A percentile compares a stretch with the other conserved stretches of the same genome.
These are phyloP conservation scores for Tokudaia tokunoshimensis DNA, from an alignment of 2,797 vertebrate genomes.

Conservation along the genomic window DNA sequence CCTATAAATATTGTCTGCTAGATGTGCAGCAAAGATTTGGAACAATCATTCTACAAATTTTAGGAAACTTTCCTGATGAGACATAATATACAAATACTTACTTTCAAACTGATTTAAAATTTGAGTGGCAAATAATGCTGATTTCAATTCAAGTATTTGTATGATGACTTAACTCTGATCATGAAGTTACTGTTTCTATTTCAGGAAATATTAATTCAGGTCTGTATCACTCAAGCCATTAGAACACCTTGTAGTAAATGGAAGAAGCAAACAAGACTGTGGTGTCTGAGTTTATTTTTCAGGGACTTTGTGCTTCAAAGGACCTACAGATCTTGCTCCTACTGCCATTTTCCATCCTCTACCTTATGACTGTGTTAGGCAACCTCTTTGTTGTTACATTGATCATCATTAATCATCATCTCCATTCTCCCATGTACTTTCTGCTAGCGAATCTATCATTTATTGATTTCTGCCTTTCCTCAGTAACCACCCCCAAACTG, in stretches of 20 bases:
- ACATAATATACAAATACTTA: background rate
- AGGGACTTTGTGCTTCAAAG: conserved; percentile 55
- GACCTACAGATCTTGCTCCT: conserved; percentile 43
- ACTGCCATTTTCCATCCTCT: conserved; percentile 65
- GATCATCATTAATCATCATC: conserved; percentile 55
- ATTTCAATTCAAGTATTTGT: background rate
- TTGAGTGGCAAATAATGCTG: background rate
- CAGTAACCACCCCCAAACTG: conserved; percentile 72
- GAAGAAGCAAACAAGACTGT: conserved; percentile 49
- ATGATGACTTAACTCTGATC: background rate
- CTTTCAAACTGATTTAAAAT: background rate
- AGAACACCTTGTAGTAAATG: background rate
- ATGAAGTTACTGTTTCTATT: conserved; percentile 11
- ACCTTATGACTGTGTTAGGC: conserved; percentile 56
- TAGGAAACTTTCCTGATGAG: background rate
- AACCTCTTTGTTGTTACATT: conserved; percentile 61
- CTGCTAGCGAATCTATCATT: conserved; percentile 77
- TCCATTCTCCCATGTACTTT: conserved; percentile 79
- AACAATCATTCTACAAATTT: background rate
- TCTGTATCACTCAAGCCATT: background rate
- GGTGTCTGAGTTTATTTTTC: conserved; percentile 63
- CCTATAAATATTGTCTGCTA: background rate
- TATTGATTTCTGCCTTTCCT: conserved; percentile 75
- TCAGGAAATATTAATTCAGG: background rate
- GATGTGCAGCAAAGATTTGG: background rate